These are phyloP conservation scores for Hirundichthys speculiger DNA, from an alignment of 2,113 vertebrate genomes.

Conservation along the genomic window DNA sequence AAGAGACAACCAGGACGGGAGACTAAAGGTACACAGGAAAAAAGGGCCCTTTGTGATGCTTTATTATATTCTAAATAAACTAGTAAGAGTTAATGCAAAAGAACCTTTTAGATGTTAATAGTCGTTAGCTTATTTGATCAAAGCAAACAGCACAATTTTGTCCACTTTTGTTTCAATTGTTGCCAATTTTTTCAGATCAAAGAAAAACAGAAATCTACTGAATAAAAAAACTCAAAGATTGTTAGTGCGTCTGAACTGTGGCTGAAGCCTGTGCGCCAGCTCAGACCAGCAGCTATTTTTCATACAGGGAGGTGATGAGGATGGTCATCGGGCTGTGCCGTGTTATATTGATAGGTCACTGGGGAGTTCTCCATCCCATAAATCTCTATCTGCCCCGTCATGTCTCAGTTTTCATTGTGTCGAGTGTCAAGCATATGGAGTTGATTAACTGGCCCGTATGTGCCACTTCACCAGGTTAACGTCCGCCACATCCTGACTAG, in stretches of 20 bases:
- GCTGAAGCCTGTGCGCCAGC: constrained; percentile 2
- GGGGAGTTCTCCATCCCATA: constrained; percentile 69
- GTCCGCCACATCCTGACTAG: constrained; percentile 50
- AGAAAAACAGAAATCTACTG: neutral
- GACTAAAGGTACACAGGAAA: no score
- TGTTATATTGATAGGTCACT: constrained; percentile 52
- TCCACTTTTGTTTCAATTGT: no score
- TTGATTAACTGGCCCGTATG: constrained; percentile 62
- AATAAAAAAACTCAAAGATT: neutral
- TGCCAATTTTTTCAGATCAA: no score
- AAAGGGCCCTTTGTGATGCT: no score
- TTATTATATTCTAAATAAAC: no score
- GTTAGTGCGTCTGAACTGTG: neutral
- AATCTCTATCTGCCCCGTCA: constrained; percentile 45
- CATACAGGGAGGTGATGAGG: constrained; percentile 16
- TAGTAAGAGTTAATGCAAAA: no score
- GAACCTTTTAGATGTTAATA: no score
- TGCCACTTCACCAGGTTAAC: constrained; percentile 38
- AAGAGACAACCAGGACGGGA: no score
- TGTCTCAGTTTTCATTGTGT: constrained; percentile 55
- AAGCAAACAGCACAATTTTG: no score
- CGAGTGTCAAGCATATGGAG: constrained; percentile 76
- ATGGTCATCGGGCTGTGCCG: constrained; percentile 30
- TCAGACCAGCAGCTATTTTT: constrained; percentile 12
- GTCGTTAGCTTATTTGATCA: no score